Base-by-base conservation (phyloP, 2,797 vertebrate species). In the Sebastiscus tertius region DNA sequence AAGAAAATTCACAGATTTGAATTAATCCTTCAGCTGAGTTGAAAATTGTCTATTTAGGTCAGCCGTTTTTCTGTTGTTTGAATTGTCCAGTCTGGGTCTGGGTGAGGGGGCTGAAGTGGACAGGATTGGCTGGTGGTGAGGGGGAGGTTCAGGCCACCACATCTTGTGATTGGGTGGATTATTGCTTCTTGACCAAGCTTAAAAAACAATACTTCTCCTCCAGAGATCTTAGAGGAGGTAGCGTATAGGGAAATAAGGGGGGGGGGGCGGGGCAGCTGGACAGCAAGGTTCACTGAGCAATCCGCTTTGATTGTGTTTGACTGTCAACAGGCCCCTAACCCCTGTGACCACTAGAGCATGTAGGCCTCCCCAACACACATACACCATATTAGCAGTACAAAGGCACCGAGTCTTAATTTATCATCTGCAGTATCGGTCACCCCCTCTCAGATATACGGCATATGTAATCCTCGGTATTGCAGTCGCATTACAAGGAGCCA, bases 271-370 rank as follows among this genome's bases (percentile, higher is more conserved):
- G 13, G 39, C 13, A 5, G 79, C 82, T 87, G 85, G 82, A 89
- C 79, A 68, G 4, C 61, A 49, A 55, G 91, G 87, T 93, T 93
- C 93, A 93, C 71, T 85, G 89, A 93, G 72, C 90, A 92, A 84
- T 93, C 79, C 0, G 63, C 82, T 78, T 59, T 92, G 74, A 93
- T 91, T 84, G 70, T 79, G 86, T 93, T 94, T 92, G 88, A 90
- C 88, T 66, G 71, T 71, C 54, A 78, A 22, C 71, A 78, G 81
- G 22, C 76, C 39, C 55, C 71, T 55, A 73, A 82, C 79, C 84
- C 54, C 52, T 56, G 13, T 54, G 56, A 85, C 81, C 82, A 80
- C 59, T 49, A 71, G 13, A 33, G 77, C 55, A 52, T 49, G 16
- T 29, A 10, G 54, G 1, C 26, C 67, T n/a, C 42, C 69, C 26